Conservation (phyloP, 1,140 invertebrate species). For the Ephestia elutella region DNA sequence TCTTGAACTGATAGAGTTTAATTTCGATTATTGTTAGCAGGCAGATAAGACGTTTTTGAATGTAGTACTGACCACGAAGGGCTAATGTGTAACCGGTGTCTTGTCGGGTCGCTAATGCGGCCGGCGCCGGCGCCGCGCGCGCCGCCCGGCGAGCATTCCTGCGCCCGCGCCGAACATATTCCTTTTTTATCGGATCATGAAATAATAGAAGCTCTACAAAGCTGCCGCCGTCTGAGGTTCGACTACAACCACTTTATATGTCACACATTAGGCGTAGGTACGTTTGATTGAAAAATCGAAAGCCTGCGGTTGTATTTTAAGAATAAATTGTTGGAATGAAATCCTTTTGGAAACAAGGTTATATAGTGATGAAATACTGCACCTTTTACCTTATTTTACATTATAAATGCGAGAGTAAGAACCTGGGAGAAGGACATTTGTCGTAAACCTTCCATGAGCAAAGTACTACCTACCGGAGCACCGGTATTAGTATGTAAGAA, state of each 20-base stretch:
- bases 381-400: no score
- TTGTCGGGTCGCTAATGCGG: constrained; percentile 55
- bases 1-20: neutral
- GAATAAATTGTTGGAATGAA: neutral
- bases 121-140: constrained; percentile 62
- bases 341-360: no score
- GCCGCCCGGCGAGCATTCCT: constrained; percentile 51
- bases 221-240: constrained; percentile 32
- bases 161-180: constrained; percentile 62
- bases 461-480: no score
- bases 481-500: no score
- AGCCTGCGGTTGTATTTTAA: neutral
- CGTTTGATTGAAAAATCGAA: neutral
- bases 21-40: neutral
- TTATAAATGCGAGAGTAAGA: no score
- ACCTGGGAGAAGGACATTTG: no score
- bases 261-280: neutral
- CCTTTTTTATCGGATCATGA: constrained; percentile 67
- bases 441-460: no score
- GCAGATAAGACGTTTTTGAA: neutral
- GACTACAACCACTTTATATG: constrained; percentile 10
- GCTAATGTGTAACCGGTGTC: constrained; percentile 60
- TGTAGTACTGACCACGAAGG: constrained; percentile 17
- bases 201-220: constrained; percentile 64
- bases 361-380: no score